Base-by-base conservation (phyloP, 1,140 invertebrate genomes). In the Vollenhovia emeryi region DNA sequence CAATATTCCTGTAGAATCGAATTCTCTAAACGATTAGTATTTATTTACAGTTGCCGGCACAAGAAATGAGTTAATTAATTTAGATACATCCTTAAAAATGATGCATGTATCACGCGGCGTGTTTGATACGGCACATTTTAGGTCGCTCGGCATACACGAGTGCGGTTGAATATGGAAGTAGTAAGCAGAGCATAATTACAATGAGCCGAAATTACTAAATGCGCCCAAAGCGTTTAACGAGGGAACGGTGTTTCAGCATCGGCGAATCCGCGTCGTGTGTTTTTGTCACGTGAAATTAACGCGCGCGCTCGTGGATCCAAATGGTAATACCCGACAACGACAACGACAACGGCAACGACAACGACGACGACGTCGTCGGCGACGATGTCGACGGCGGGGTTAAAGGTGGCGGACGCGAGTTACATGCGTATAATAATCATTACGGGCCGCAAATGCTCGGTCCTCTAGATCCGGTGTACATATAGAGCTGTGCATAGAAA, bases 391-490 rank as follows among this genome's bases (percentile, higher is more conserved):
- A 79, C 59, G 45, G 30, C 33, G 45, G 75, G 74, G 60, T 66
- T 80, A 78, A 89, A 89, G 87, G 79, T 71, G 87, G 73, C 59
- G 68, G 85, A 84, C 87, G 86, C 78, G 79, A 89, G 87, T 89
- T 89, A 89, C 79, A 89, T 59, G 79, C 30, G 87, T 82, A 87
- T 89, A 89, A 89, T 90, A 89, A 90, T 89, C 87, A 85, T 87
- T 89, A 89, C 88, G 68, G 87, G 69, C 79, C 79, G 59, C 88
- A 89, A 90, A 86, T 89, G 84, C 83, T 76, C 87, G 74, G 66
- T 36, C 57, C 55, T 89, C 79, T 30, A 57, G 83, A 89, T 89
- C 86, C 87, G 78, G 52, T 60, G 59, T 71, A 73, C 50, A 74
- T 86, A 59, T 57, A 45, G 69, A 84, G 36, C 60, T 15, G 33